These are phyloP conservation scores for Danio jaintianensis DNA, from an alignment of 2,797 vertebrate genomes.

Conservation along the genomic window DNA sequence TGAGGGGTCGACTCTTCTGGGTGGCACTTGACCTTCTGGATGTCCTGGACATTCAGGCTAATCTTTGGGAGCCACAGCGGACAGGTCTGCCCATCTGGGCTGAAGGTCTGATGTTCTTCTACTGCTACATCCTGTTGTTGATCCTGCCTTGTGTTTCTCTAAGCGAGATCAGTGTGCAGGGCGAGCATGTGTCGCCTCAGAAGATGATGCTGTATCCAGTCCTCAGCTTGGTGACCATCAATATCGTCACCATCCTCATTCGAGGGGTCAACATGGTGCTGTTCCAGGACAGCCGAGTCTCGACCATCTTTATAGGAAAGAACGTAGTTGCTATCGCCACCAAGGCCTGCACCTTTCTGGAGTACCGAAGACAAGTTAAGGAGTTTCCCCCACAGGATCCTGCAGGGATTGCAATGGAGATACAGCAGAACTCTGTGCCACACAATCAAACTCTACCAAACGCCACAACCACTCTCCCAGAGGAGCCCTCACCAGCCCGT, in stretches of 20 bases:
- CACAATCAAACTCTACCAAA: slow-evolving; percentile 80
- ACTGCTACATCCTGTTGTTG: slow-evolving; percentile 87
- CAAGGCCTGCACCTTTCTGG: slow-evolving; percentile 86
- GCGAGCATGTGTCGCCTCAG: slow-evolving; percentile 86
- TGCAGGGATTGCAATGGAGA: slow-evolving; percentile 82
- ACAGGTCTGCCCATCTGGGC: slow-evolving; percentile 87
- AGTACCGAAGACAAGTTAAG: slow-evolving; percentile 87
- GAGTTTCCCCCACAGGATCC: slow-evolving; percentile 80
- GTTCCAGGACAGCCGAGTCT: slow-evolving; percentile 88
- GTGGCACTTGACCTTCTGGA: slow-evolving; percentile 87
- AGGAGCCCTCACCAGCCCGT: slow-evolving; percentile 79
- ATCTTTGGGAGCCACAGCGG: slow-evolving; percentile 87
- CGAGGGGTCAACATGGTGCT: slow-evolving; percentile 87
- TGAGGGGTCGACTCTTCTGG: slow-evolving; percentile 87
- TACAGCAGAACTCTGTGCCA: slow-evolving; percentile 81
- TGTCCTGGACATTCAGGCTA: slow-evolving; percentile 88
- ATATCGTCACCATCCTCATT: slow-evolving; percentile 87
- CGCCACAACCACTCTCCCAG: slow-evolving; percentile 74
- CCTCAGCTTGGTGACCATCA: slow-evolving; percentile 88
- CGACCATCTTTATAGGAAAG: slow-evolving; percentile 89
- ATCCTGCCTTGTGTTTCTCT: slow-evolving; percentile 89
- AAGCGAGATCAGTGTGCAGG: slow-evolving; percentile 90
- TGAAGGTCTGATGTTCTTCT: slow-evolving; percentile 90
- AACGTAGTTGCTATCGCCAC: slow-evolving; percentile 87
- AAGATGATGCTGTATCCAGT: slow-evolving; percentile 90